Evolutionary conservation across 2,797 vertebrate genomes (phyloP).

Genomic region (Hydrophis major): DNA sequence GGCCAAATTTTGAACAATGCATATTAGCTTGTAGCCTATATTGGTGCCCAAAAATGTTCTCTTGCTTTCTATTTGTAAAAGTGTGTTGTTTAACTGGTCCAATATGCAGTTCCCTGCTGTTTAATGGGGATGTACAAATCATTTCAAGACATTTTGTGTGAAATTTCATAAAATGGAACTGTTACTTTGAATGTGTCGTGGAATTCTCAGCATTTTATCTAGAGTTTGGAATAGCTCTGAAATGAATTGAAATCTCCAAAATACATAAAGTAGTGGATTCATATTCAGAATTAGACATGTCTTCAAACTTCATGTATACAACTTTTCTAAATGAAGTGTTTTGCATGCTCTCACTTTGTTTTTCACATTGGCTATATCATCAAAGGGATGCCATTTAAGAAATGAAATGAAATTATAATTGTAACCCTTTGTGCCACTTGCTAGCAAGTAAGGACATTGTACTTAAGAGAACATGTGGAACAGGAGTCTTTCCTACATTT

Average conservation of each 20-base stretch:
- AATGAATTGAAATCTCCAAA: neutral
- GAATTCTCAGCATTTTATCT: neutral
- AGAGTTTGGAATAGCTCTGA: neutral
- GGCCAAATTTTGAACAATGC: neutral
- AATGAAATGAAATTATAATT: neutral
- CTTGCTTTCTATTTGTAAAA: neutral
- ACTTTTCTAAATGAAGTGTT: neutral
- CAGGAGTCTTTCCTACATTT: neutral
- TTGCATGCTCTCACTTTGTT: neutral
- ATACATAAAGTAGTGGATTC: neutral
- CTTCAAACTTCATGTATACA: neutral
- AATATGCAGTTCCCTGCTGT: neutral
- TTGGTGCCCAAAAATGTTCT: neutral
- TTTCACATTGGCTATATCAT: neutral
- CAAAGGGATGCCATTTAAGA: neutral
- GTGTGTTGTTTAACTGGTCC: neutral
- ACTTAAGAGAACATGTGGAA: neutral
- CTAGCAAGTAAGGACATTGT: neutral
- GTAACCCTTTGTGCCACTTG: neutral
- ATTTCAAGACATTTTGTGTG: neutral
- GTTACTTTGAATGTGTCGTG: neutral
- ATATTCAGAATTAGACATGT: neutral
- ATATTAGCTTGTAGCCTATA: neutral
- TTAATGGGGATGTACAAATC: neutral
- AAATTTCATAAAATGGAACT: neutral